These are phyloP conservation scores for Macrophya alboannulata DNA, from an alignment of 2,888 invertebrate species.

Conservation along the genomic window DNA sequence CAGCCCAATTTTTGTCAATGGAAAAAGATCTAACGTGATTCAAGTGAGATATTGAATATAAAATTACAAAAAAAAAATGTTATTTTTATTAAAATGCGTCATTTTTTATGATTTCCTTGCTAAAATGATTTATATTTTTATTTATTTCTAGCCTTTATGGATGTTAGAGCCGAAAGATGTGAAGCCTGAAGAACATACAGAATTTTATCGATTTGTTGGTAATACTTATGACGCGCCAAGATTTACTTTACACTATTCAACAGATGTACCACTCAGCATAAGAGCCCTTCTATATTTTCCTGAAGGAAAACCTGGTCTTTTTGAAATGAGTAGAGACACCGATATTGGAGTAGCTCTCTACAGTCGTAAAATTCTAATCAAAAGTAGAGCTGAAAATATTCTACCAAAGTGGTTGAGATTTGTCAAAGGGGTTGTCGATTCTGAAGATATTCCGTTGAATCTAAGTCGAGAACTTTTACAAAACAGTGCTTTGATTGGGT, in stretches of 20 bases:
- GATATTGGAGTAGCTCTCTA: slow-evolving; percentile 95
- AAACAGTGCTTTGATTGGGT: slow-evolving; percentile 94
- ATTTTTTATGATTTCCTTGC: slow-evolving; percentile 15
- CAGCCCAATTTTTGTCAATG: slow-evolving; percentile 95
- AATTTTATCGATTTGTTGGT: slow-evolving; percentile 95
- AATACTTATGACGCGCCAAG: slow-evolving; percentile 94
- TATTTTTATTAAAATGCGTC: slow-evolving; percentile 2
- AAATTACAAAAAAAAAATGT: slow-evolving; percentile 31
- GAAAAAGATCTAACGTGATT: slow-evolving; percentile 93
- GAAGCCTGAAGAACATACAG: slow-evolving; percentile 92
- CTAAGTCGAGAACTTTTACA: slow-evolving; percentile 97
- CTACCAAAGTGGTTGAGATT: slow-evolving; percentile 98
- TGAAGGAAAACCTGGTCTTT: slow-evolving; percentile 94
- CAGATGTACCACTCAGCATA: slow-evolving; percentile 95
- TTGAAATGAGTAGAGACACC: slow-evolving; percentile 93
- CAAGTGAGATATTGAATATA: slow-evolving; percentile 81
- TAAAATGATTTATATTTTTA: slow-evolving; percentile 54
- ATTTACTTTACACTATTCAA: slow-evolving; percentile 95
- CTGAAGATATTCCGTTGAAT: slow-evolving; percentile 99
- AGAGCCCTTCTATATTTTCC: slow-evolving; percentile 96
- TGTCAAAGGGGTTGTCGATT: slow-evolving; percentile 98
- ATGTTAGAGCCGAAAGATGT: slow-evolving; percentile 95
- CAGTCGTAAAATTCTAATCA: slow-evolving; percentile 95
- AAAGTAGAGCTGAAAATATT: slow-evolving; percentile 94
- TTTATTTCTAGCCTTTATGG: slow-evolving; percentile 90